These are phyloP conservation scores for Hybognathus amarus DNA, from an alignment of 2,797 vertebrate species.

Conservation along the genomic window DNA sequence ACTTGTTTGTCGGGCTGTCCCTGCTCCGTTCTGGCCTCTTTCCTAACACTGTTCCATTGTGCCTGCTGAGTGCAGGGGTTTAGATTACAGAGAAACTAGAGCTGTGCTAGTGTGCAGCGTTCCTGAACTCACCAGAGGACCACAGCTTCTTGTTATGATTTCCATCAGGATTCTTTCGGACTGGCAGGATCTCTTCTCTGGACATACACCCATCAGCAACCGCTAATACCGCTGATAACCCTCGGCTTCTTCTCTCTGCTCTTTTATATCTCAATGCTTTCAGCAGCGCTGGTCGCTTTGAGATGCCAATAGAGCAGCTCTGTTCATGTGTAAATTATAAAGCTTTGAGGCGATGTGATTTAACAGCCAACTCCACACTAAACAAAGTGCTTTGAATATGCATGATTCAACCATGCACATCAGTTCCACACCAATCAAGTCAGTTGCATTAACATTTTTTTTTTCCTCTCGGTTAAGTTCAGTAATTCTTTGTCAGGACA, in stretches of 20 bases:
- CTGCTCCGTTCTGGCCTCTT: slow-evolving; percentile 48
- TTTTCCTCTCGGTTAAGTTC: neutral
- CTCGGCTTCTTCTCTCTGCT: slow-evolving; percentile 6
- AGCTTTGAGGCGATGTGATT: slow-evolving; percentile 1
- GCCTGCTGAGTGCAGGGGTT: slow-evolving; percentile 62
- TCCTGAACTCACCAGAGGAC: slow-evolving; percentile 74
- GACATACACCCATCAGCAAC: slow-evolving; percentile 27
- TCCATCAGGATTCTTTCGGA: slow-evolving; percentile 72
- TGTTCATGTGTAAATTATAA: slow-evolving; percentile 30
- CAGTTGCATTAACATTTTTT: slow-evolving; percentile 12
- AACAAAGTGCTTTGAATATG: slow-evolving; percentile 10
- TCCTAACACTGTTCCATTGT: slow-evolving; percentile 18
- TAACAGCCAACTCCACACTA: slow-evolving; percentile 16
- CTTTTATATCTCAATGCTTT: slow-evolving; percentile 3
- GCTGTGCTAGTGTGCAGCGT: slow-evolving; percentile 72
- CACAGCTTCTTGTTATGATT: slow-evolving; percentile 74
- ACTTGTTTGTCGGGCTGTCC: slow-evolving; percentile 29
- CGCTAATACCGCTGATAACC: slow-evolving; percentile 3
- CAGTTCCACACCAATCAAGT: neutral
- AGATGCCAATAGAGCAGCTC: neutral
- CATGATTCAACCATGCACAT: slow-evolving; percentile 1
- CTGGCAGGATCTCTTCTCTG: slow-evolving; percentile 54
- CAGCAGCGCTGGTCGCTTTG: neutral
- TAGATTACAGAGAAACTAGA: slow-evolving; percentile 76
- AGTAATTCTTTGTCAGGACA: neutral